Conservation (phyloP, 2,888 invertebrate genomes). For the Carterocephalus palaemon region DNA sequence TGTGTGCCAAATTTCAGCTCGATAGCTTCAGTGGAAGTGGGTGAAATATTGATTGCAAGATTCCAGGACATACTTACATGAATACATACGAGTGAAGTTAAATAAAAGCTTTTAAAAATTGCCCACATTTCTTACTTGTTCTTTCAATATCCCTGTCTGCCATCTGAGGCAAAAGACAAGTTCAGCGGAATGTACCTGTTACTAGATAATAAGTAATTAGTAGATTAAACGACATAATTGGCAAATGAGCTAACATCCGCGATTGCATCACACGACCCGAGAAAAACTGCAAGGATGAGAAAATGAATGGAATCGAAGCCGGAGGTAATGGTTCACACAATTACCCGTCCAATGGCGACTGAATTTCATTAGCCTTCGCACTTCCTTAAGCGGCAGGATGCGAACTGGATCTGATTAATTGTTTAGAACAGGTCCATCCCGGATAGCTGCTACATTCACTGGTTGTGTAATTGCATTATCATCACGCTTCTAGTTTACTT, state of each 20-base stretch:
- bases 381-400: slow-evolving; percentile 60
- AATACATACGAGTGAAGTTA: no score
- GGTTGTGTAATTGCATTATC: slow-evolving; percentile 14
- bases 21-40: no score
- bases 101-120: no score
- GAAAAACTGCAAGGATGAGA: slow-evolving; percentile 64
- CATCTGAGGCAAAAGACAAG: neutral
- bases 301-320: slow-evolving; percentile 69
- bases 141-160: no score
- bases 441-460: slow-evolving; percentile 34
- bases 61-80: no score
- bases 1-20: no score
- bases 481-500: slow-evolving; percentile 8
- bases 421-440: slow-evolving; percentile 44
- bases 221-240: slow-evolving; percentile 20
- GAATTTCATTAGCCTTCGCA: slow-evolving; percentile 47
- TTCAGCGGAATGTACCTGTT: neutral
- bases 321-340: slow-evolving; percentile 71
- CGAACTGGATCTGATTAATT: slow-evolving; percentile 54
- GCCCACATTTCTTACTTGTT: no score
- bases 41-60: no score
- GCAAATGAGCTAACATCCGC: slow-evolving; percentile 50
- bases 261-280: slow-evolving; percentile 63
- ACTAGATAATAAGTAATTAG: slow-evolving; percentile 10
- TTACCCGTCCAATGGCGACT: slow-evolving; percentile 41